Base-by-base conservation (phyloP, 1,140 invertebrate species). In the Mizuhopecten yessoensis region DNA sequence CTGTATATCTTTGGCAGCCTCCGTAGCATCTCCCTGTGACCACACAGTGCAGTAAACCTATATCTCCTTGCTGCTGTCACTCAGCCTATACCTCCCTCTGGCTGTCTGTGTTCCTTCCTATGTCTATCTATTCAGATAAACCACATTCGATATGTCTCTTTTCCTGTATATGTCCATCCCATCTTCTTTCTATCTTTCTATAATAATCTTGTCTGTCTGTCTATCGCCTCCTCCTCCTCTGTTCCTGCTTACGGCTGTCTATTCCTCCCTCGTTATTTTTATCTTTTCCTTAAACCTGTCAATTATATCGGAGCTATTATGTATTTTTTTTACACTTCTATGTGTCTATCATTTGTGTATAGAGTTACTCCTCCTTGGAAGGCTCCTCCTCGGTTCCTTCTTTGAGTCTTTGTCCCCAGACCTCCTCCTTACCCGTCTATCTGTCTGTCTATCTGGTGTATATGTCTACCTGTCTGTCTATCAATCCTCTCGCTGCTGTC, bases 401-500 rank as follows among this genome's bases (percentile, higher is more conserved):
- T n/a, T 75, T 75, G 23, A 75, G n/a, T 75, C 57, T 75, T 1
- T 75, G 57, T 75, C n/a, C 57, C 5, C n/a, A 75, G 57, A n/a
- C 57, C n/a, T 29, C 57, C 57, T 75, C n/a, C 57, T 17, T 75
- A 75, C 11, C 23, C n/a, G 1, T 75, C 5, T 75, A 75, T 75
- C 57, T 29, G n/a, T 75, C 11, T 75, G 23, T 75, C 57, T 75
- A 75, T 75, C 57, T 75, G 57, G 57, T 75, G n/a, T 29, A 75
- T 75, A 75, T 75, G 57, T 75, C 57, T 75, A 75, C 9, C 57
- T 75, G 57, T 75, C 57, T 75, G 57, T 75, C 57, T 75, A 75
- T 29, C 57, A 29, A n/a, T 75, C 57, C 29, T 20, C 57, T n/a
- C 11, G 57, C 57, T 75, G 57, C 57, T 75, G 57, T n/a, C 57